Base-by-base conservation (phyloP, 2,113 vertebrate genomes). In the Aix galericulata region DNA sequence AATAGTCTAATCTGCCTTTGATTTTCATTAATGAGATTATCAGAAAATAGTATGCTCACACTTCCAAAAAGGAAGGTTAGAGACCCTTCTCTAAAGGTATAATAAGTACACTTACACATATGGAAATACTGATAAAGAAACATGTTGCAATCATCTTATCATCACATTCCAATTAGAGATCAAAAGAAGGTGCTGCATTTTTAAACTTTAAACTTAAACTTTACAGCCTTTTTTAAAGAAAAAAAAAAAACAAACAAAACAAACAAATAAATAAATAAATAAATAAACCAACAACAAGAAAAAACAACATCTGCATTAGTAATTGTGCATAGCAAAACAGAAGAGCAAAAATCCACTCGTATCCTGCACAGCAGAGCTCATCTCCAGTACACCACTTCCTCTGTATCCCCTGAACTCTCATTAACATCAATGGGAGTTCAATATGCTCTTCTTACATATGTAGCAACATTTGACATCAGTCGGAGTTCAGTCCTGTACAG, bases 1-100 rank as follows among this genome's bases (percentile, higher is more conserved):
- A 97, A 89, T 94, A 96, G 46, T 56, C 52, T 92, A 96, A 89
- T 94, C 86, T 95, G 93, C 76, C 91, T 96, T 91, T 96, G 80
- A 95, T 96, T 96, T 96, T 96, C 92, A 96, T 95, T 97, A 97
- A 97, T 92, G 59, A 94, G 74, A 92, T 94, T 88, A 95, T 64
- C 82, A 94, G 66, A 96, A 91, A 87, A 92, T 34, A 88, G 52
- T 46, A 86, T 68, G 63, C 53, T 93, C 42, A 76, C 53, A 63
- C n/a, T 92, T 73, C 66, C 82, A 69, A 60, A 74, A 87, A 95
- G 73, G 82, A 94, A 91, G 50, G 83, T 88, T 89, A 96, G 71
- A 68, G 48, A 42, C 14, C 82, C 20, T 31, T 83, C 25, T 90
- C 63, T 82, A 83, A 42, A 38, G 38, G 18, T 68, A 84, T 95